Evolutionary conservation across 2,888 invertebrate genomes (phyloP).

Genomic region (Zhuqinia jingwanae): DNA sequence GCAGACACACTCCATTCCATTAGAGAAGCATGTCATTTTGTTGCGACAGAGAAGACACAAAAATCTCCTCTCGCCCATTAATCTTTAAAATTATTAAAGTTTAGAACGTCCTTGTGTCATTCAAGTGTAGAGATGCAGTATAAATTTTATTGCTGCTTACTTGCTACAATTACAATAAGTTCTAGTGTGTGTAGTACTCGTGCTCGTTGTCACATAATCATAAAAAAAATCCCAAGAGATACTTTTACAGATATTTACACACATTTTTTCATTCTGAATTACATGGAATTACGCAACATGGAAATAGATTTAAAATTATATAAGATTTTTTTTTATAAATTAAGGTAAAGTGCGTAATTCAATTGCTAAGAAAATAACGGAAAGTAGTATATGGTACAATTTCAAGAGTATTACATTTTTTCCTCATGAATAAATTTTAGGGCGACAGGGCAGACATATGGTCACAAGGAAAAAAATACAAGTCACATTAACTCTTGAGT

Average conservation of each 20-base stretch:
- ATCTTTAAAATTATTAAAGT: not conserved
- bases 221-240: conserved; percentile 23
- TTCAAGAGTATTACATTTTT: too few species aligned
- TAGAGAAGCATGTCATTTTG: not conserved
- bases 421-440: too few species aligned
- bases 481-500: too few species aligned
- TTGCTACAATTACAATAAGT: too few species aligned
- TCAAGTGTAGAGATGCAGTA: conserved; percentile 2
- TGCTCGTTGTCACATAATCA: conserved; percentile 19
- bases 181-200: not conserved
- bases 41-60: conserved; percentile 38
- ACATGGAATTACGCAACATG: too few species aligned
- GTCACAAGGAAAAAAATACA: too few species aligned
- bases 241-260: not conserved
- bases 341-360: too few species aligned
- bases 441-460: too few species aligned
- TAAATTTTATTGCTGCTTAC: not conserved
- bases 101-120: conserved; percentile 32
- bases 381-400: too few species aligned
- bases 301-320: too few species aligned
- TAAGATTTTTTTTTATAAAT: too few species aligned
- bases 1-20: conserved; percentile 10
- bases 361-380: too few species aligned
- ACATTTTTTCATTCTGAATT: not conserved
- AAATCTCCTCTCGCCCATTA: conserved; percentile 23